Evolutionary conservation across 1,140 invertebrate species (phyloP).

Genomic region (Tetramorium alpestre): DNA sequence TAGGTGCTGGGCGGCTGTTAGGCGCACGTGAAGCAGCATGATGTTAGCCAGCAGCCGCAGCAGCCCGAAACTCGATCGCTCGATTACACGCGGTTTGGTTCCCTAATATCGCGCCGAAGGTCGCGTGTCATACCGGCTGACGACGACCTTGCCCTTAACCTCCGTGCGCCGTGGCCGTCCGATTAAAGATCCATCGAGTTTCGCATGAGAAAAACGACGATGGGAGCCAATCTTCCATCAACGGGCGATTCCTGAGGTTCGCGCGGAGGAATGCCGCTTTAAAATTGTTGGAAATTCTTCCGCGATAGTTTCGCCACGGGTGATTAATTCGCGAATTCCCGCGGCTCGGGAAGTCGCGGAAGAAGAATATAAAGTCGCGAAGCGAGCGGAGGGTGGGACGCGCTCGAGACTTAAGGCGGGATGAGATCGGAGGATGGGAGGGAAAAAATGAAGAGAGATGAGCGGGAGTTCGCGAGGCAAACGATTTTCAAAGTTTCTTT

Average conservation of each 20-base stretch:
- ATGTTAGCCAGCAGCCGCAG: constrained; percentile 15
- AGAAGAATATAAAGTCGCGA: constrained; percentile 15
- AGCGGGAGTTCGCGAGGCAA: not conserved
- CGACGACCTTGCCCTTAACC: constrained; percentile 20
- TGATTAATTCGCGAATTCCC: constrained; percentile 51
- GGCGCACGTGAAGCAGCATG: constrained; percentile 33
- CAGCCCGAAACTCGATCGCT: constrained; percentile 32
- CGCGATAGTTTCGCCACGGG: constrained; percentile 24
- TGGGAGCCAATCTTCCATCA: not conserved
- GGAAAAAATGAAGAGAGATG: not conserved
- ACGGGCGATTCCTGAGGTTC: not conserved
- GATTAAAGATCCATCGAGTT: constrained; percentile 37
- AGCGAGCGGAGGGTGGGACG: not conserved
- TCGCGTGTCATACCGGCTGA: not conserved
- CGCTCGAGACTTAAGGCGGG: no score
- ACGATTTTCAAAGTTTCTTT: constrained; percentile 44
- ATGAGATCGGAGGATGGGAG: no score
- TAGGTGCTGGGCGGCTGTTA: constrained; percentile 42
- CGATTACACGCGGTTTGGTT: constrained; percentile 17
- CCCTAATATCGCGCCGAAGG: constrained; percentile 31
- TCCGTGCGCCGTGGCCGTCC: not conserved
- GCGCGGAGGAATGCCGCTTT: constrained; percentile 1
- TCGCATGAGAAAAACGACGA: constrained; percentile 9
- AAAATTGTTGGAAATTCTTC: constrained; percentile 46
- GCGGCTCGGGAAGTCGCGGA: not conserved